phyloP scores from a whole-genome alignment of 2,888 invertebrate species.

The Adineta ricciae region DNA sequence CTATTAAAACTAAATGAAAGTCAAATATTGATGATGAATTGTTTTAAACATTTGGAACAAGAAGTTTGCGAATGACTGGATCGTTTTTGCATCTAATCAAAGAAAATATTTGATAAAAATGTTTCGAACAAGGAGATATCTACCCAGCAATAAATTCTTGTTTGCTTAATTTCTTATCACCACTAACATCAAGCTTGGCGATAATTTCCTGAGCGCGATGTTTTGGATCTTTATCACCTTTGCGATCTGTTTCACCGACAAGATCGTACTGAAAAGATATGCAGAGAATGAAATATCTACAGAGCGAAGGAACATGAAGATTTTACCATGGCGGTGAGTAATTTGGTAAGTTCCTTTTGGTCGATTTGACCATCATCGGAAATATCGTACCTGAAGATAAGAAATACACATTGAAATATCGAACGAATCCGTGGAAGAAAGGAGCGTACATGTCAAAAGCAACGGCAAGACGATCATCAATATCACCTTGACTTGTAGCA shows the following conservation, averaged over 20 bases:
- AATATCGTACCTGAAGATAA: slow-evolving; percentile 16
- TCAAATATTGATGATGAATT: neutral
- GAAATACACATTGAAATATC: too few relatives aligned
- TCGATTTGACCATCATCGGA: slow-evolving; percentile 31
- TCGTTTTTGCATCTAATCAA: slow-evolving; percentile 3
- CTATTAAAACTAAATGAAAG: neutral
- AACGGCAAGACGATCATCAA: neutral
- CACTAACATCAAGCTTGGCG: neutral
- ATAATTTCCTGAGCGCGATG: neutral
- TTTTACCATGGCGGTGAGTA: slow-evolving; percentile 28
- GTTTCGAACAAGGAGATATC: neutral
- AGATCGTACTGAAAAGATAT: neutral
- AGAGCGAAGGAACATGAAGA: neutral
- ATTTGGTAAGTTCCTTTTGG: slow-evolving; percentile 29
- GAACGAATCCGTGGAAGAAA: too few relatives aligned
- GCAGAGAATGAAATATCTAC: too few relatives aligned
- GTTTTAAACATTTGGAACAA: neutral
- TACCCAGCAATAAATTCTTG: neutral
- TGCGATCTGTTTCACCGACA: neutral
- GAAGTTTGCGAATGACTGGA: neutral
- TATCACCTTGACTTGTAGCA: neutral
- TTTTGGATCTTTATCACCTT: slow-evolving; percentile 15
- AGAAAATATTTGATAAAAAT: neutral
- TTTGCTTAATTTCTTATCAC: neutral
- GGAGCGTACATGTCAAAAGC: neutral